Percentiles rank a stretch among this genome's conserved stretches.
phyloP scores from a whole-genome alignment of 2,113 vertebrate genomes.

The crab-eating macaque (Macaca fascicularis) region DNA sequence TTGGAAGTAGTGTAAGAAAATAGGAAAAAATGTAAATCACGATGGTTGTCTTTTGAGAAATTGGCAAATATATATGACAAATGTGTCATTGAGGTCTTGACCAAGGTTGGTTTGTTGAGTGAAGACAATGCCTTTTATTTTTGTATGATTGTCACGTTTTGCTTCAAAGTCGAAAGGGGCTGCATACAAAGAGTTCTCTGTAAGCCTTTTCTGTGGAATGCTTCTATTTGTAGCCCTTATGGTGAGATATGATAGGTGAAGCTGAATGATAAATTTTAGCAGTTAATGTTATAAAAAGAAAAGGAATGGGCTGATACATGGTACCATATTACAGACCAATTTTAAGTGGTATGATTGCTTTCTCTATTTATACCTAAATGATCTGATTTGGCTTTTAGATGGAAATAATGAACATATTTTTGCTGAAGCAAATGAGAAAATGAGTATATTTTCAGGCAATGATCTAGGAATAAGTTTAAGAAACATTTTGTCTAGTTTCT shows the following conservation, averaged over 20 bases:
- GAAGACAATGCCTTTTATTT: not conserved
- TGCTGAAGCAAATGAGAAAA: not conserved
- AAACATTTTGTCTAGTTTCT: conserved; percentile 13
- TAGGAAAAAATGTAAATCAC: not conserved
- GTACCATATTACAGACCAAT: not conserved
- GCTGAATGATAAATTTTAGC: not conserved
- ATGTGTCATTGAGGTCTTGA: not conserved
- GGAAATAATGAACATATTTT: conserved; percentile 5
- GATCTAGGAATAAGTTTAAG: not conserved
- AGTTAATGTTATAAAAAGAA: not conserved
- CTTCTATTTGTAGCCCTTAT: not conserved
- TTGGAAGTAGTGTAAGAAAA: not conserved
- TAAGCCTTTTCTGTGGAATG: not conserved
- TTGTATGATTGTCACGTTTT: not conserved
- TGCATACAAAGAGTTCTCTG: not conserved
- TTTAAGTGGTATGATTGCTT: not conserved
- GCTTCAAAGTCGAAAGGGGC: not conserved
- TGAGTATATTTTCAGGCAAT: not conserved
- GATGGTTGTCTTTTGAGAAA: not conserved
- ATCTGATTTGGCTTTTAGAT: not conserved
- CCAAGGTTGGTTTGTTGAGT: not conserved
- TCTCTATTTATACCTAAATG: not conserved
- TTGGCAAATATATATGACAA: not conserved
- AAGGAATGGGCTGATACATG: not conserved
- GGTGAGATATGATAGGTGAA: not conserved